These are phyloP conservation scores for Cottus gobio DNA, from an alignment of 2,113 vertebrate species.

Conservation along the genomic window DNA sequence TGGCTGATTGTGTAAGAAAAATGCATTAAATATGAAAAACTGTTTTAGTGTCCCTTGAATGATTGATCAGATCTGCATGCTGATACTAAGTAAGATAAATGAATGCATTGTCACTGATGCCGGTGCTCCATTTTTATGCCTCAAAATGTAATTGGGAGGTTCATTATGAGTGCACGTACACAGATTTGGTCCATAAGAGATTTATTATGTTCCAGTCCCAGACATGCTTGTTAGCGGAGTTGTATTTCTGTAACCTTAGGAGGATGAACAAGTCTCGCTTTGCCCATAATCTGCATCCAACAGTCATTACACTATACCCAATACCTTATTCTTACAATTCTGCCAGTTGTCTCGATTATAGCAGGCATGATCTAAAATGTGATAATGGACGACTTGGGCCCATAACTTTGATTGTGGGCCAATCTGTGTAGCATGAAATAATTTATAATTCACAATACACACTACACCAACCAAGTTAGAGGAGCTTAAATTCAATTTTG, in stretches of 20 bases:
- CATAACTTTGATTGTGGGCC: background rate
- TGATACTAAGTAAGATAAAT: background rate
- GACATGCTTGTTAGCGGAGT: background rate
- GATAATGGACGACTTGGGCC: background rate
- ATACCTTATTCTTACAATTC: background rate
- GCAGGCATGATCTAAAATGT: background rate
- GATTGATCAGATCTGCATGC: background rate
- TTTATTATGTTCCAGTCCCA: slow-evolving; percentile 1
- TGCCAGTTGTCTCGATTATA: background rate
- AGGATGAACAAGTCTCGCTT: slow-evolving; percentile 24
- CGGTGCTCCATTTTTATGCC: background rate
- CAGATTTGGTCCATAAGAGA: background rate
- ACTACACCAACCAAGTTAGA: background rate
- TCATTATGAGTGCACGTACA: slow-evolving; percentile 15
- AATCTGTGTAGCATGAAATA: background rate
- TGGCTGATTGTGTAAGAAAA: slow-evolving; percentile 58
- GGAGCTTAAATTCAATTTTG: background rate
- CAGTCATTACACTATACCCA: background rate
- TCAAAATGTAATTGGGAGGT: background rate
- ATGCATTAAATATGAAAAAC: slow-evolving; percentile 73
- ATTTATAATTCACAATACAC: background rate
- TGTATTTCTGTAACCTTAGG: slow-evolving; percentile 25
- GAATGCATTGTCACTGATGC: slow-evolving; percentile 19
- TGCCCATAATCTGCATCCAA: background rate
- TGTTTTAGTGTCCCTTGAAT: slow-evolving; percentile 29